Evolutionary conservation across 2,113 vertebrate genomes (phyloP).

Genomic region (Corythaeola cristata): DNA sequence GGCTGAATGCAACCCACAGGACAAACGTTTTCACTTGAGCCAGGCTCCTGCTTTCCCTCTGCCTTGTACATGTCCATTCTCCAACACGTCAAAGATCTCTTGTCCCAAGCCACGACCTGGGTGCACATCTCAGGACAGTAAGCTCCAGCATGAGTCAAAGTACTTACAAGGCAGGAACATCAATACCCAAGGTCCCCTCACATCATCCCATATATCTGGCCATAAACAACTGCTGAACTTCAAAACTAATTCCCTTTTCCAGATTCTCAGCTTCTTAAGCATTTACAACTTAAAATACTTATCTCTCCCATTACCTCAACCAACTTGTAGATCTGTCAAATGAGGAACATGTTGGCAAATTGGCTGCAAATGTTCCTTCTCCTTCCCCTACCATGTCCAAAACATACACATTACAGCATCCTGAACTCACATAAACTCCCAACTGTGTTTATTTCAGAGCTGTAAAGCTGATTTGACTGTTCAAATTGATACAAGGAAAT

Average conservation of each 20-base stretch:
- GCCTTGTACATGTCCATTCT: not conserved
- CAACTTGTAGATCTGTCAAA: not conserved
- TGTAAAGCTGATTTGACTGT: constrained; percentile 29
- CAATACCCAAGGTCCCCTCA: not conserved
- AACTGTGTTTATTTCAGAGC: constrained; percentile 36
- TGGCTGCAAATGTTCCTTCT: constrained; percentile 19
- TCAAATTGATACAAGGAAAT: constrained; percentile 23
- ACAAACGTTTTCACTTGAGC: not conserved
- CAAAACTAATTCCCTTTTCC: constrained; percentile 23
- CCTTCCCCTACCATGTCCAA: constrained; percentile 17
- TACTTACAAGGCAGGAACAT: not conserved
- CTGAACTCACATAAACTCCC: constrained; percentile 14
- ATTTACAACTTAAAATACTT: constrained; percentile 23
- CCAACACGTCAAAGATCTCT: not conserved
- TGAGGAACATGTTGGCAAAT: constrained; percentile 27
- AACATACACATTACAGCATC: constrained; percentile 24
- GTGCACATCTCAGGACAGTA: not conserved
- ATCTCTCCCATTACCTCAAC: constrained; percentile 59
- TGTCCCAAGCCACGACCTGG: not conserved
- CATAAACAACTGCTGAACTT: not conserved
- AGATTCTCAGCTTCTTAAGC: constrained; percentile 29
- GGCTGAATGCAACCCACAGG: not conserved
- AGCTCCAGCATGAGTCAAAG: not conserved
- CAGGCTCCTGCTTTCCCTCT: accelerated
- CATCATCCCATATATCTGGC: not conserved